Evolutionary conservation across 2,113 vertebrate genomes (phyloP).

Genomic region (Otocyon megalotis): DNA sequence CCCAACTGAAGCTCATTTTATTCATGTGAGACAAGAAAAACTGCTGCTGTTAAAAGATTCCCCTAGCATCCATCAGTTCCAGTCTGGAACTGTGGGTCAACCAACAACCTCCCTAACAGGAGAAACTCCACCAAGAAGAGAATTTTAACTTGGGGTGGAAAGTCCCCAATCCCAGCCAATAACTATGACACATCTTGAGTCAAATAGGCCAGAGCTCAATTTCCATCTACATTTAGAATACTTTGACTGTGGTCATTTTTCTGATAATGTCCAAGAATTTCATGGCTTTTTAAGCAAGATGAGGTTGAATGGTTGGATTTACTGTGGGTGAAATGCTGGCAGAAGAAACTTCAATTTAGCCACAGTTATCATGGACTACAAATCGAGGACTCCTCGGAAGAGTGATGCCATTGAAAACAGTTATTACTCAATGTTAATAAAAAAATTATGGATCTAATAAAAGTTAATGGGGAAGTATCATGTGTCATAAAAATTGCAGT

Average conservation of each 20-base stretch:
- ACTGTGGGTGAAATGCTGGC: conserved; percentile 68
- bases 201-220: conserved; percentile 58
- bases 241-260: conserved; percentile 71
- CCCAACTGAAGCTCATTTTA: neutral
- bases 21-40: neutral
- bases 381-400: conserved; percentile 63
- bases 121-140: neutral
- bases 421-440: conserved; percentile 80
- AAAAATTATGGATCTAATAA: conserved; percentile 81
- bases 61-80: neutral
- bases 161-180: conserved; percentile 5
- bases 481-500: conserved; percentile 69
- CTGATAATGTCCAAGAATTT: conserved; percentile 68
- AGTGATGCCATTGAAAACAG: conserved; percentile 64
- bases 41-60: neutral
- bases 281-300: conserved; percentile 81
- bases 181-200: conserved; percentile 59
- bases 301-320: conserved; percentile 72
- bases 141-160: conserved; percentile 15
- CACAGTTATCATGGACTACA: conserved; percentile 71
- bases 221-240: conserved; percentile 54
- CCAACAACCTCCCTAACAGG: neutral
- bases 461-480: conserved; percentile 80
- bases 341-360: conserved; percentile 74
- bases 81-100: neutral